Base-by-base conservation (phyloP, 2,888 invertebrate genomes). In the Molanna angustata region DNA sequence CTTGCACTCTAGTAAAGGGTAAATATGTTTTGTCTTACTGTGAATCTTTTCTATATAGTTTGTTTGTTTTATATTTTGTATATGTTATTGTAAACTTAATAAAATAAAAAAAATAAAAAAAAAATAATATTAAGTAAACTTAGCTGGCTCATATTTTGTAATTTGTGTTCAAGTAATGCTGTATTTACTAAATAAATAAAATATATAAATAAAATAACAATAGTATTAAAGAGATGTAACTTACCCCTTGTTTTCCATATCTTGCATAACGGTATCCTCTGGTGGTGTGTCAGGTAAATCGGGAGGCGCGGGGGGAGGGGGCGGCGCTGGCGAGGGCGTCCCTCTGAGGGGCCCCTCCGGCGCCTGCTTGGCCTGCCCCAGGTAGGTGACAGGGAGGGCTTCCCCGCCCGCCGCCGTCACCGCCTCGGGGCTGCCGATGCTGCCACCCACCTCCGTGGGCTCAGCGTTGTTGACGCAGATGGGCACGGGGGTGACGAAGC, bases 331-430 rank as follows among this genome's bases (percentile, higher is more conserved):
- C 7, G 48, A 37, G 17, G 58, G 48, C 18, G 22, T 17, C 13
- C 21, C 48, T 37, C 51, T 39, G 46, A 17, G 44, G 27, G 48
- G 17, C 39, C 60, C 51, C 42, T 53, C 54, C 43, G 56, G 58
- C 44, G 56, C 52, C 56, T 56, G 53, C 45, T 58, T 58, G 42
- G 49, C 40, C 53, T 58, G 58, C 14, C 58, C 58, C 45, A 58
- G 53, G 45, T 58, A 58, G 32, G 35, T 48, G 52, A 19, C 48
- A 22, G 13, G 43, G 51, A 45, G 47, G 54, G 40, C 50, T 47
- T 14, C 37, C 39, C 31, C 43, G 14, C 37, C 49, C 20, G 40
- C 32, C 18, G 52, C 22, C 11, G 18, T 21, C 16, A 49, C 32
- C 19, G 31, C 33, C 4, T 53, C 33, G 20, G 32, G 16, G 44